Evolutionary conservation across 2,888 invertebrate genomes (phyloP).

Genomic region (Vannuccia rotundouncinata): DNA sequence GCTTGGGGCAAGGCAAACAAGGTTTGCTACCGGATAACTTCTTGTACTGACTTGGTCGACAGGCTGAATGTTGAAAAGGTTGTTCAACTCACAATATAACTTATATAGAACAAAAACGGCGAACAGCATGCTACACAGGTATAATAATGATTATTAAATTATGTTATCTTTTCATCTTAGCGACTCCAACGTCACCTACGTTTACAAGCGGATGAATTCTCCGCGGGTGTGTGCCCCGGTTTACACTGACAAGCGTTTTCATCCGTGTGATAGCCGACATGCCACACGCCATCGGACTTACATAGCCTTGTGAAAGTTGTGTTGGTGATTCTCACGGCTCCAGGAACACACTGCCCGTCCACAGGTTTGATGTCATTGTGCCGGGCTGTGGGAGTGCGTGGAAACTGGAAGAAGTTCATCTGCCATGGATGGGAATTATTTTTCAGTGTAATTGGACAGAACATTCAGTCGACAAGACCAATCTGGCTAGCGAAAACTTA

Average conservation of each 20-base stretch:
- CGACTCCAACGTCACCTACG: too few species aligned
- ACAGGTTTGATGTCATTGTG: not conserved
- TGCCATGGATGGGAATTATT: too few species aligned
- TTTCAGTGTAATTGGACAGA: too few species aligned
- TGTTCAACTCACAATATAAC: too few species aligned
- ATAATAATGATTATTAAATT: too few species aligned
- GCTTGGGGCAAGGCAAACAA: not conserved
- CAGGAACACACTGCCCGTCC: not conserved
- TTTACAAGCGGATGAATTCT: not conserved
- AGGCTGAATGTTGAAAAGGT: not conserved
- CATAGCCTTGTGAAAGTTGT: not conserved
- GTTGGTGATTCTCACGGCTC: not conserved
- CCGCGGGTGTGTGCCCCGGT: not conserved
- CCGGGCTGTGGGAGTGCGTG: not conserved
- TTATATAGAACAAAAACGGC: too few species aligned
- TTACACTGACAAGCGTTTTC: conserved; percentile 29
- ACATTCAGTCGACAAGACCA: not conserved
- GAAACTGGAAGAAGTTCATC: not conserved
- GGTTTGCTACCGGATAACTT: not conserved
- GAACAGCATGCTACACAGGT: too few species aligned
- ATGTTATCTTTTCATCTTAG: too few species aligned
- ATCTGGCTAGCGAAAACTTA: not conserved
- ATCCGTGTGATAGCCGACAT: not conserved
- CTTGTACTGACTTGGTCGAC: not conserved
- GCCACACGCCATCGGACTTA: conserved; percentile 11